phyloP scores from a whole-genome alignment of 1,140 invertebrate genomes.

The Neodiprion virginianus region DNA sequence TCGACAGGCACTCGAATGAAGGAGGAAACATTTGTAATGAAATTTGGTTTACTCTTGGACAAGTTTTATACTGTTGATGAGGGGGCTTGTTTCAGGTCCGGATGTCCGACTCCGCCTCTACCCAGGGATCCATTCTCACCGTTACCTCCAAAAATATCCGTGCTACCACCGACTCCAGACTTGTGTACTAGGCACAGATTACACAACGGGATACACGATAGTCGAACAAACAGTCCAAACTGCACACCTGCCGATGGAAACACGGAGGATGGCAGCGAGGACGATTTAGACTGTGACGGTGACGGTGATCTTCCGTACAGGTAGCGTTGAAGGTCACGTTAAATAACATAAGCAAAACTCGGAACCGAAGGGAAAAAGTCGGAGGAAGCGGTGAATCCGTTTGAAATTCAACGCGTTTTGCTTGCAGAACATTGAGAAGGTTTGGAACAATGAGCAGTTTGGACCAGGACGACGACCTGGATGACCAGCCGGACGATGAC shows the following conservation, averaged over 20 bases:
- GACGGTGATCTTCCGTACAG: constrained; percentile 63
- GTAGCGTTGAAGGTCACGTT: constrained; percentile 27
- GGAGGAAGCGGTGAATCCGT: no score
- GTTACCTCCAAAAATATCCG: constrained; percentile 72
- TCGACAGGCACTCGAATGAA: constrained; percentile 36
- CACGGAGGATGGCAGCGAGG: constrained; percentile 58
- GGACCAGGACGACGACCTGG: constrained; percentile 65
- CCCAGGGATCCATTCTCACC: constrained; percentile 61
- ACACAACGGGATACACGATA: constrained; percentile 47
- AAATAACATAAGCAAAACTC: no score
- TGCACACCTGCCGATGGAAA: constrained; percentile 54
- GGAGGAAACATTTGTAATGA: constrained; percentile 37
- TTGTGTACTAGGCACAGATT: constrained; percentile 51
- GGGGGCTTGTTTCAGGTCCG: constrained; percentile 44
- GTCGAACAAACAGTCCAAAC: constrained; percentile 47
- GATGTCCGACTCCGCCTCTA: constrained; percentile 55
- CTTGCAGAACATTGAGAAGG: constrained; percentile 61
- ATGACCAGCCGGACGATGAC: constrained; percentile 56
- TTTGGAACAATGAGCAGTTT: constrained; percentile 81
- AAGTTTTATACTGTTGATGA: constrained; percentile 15
- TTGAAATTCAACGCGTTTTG: neutral
- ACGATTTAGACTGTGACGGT: constrained; percentile 57
- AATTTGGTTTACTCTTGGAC: no score
- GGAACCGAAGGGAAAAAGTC: no score
- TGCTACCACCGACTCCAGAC: constrained; percentile 78